These are phyloP conservation scores for Proteles cristata DNA, from an alignment of 2,113 vertebrate genomes.

Conservation along the genomic window DNA sequence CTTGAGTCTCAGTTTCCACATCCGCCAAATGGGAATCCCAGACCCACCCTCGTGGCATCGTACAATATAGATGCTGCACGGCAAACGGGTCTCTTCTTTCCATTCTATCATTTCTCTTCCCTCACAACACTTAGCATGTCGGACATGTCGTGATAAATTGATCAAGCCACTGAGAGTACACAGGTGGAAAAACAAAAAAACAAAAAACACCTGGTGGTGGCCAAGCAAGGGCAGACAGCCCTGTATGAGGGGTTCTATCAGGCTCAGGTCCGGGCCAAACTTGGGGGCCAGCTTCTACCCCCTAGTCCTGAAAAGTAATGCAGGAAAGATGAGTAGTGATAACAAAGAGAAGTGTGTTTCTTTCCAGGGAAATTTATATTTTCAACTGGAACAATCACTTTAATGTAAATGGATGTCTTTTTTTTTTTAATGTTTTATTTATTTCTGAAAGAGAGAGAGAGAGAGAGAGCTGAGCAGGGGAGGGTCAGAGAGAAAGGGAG, in stretches of 20 bases:
- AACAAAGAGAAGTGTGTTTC: neutral
- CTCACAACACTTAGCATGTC: neutral
- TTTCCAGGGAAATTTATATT: neutral
- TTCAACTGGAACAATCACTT: neutral
- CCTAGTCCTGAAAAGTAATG: neutral
- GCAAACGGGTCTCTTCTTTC: neutral
- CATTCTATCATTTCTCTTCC: neutral
- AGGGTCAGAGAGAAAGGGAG: too few relatives aligned
- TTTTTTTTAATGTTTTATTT: too few relatives aligned
- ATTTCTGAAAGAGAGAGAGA: too few relatives aligned
- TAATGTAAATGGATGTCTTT: neutral
- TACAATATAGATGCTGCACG: accelerated
- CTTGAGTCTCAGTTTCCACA: neutral
- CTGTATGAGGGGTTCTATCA: neutral
- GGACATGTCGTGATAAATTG: neutral
- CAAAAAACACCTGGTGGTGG: neutral
- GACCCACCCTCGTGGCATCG: accelerated
- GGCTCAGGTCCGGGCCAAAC: neutral
- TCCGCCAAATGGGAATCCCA: neutral
- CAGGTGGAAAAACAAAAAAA: neutral
- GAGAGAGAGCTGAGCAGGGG: too few relatives aligned
- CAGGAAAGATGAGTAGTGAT: neutral
- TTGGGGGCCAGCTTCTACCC: neutral
- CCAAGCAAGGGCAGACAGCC: neutral
- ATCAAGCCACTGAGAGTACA: neutral